These are phyloP conservation scores for Elgonia sp. DNA, from an alignment of 2,888 invertebrate species.

Conservation along the genomic window DNA sequence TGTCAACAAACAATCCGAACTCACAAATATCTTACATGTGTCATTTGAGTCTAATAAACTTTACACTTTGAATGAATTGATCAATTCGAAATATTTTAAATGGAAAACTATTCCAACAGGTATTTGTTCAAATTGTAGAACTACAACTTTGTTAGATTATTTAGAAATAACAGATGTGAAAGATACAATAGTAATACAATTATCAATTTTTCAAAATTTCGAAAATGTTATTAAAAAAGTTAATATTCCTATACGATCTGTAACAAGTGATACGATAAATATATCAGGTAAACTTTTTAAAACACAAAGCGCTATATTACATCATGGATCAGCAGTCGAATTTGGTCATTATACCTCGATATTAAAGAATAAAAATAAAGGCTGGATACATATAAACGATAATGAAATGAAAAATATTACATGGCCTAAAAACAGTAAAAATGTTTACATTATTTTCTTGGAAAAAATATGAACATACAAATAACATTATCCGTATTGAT, in stretches of 20 bases:
- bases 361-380: not conserved
- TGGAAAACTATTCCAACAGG: not conserved
- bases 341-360: conserved; percentile 13
- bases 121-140: too few species aligned
- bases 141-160: too few species aligned
- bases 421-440: conserved; percentile 18
- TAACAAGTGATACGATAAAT: not conserved
- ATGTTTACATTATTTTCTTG: conserved; percentile 3
- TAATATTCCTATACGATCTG: not conserved
- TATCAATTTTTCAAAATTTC: not conserved
- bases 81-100: conserved; percentile 6
- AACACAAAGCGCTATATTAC: not conserved
- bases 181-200: not conserved
- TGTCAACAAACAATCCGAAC: not conserved
- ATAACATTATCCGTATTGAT: too few species aligned
- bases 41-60: not conserved
- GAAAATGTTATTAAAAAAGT: not conserved
- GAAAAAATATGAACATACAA: conserved; percentile 10
- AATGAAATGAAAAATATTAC: not conserved
- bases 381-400: conserved; percentile 23
- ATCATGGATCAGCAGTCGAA: not conserved
- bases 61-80: not conserved
- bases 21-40: not conserved
- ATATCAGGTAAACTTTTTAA: not conserved
- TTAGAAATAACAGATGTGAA: not conserved